phyloP scores from a whole-genome alignment of 1,140 invertebrate genomes.

The Copidosoma floridanum region DNA sequence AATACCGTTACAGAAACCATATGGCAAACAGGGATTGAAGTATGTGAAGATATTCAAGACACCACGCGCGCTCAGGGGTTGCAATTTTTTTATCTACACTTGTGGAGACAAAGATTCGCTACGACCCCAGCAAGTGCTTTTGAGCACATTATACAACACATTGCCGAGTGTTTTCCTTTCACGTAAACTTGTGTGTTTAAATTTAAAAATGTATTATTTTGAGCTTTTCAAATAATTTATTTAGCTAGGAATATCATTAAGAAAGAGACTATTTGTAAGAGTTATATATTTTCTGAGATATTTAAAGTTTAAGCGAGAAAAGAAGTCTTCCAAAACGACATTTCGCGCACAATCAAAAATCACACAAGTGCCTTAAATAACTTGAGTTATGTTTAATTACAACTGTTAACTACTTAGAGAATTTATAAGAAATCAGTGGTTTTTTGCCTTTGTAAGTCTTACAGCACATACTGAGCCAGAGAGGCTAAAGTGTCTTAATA shows the following conservation, averaged over 20 bases:
- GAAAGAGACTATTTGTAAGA: slow-evolving; percentile 21
- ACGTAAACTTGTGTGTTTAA: slow-evolving; percentile 29
- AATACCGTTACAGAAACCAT: slow-evolving; percentile 49
- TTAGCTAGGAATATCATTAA: slow-evolving; percentile 20
- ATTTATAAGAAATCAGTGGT: slow-evolving; percentile 14
- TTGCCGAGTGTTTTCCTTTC: slow-evolving; percentile 51
- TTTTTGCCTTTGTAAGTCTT: no score
- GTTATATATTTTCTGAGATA: slow-evolving; percentile 22
- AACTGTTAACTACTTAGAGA: slow-evolving; percentile 25
- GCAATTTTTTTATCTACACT: slow-evolving; percentile 45
- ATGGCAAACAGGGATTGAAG: slow-evolving; percentile 49
- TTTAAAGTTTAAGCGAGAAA: slow-evolving; percentile 20
- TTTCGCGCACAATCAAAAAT: slow-evolving; percentile 26
- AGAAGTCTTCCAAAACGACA: slow-evolving; percentile 29
- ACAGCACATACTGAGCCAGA: slow-evolving; percentile 3
- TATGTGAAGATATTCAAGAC: slow-evolving; percentile 56
- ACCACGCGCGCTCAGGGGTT: slow-evolving; percentile 40
- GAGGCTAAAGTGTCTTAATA: slow-evolving; percentile 10
- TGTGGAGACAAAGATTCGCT: slow-evolving; percentile 53
- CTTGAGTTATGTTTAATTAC: slow-evolving; percentile 17
- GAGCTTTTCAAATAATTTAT: no score
- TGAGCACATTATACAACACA: slow-evolving; percentile 53
- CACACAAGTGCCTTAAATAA: slow-evolving; percentile 27
- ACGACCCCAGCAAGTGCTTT: slow-evolving; percentile 47
- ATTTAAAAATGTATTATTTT: no score